A percentile compares a stretch with the other conserved stretches of the same genome.
Conservation (phyloP, 1,140 invertebrate genomes). For the Drosophila bifasciata region DNA sequence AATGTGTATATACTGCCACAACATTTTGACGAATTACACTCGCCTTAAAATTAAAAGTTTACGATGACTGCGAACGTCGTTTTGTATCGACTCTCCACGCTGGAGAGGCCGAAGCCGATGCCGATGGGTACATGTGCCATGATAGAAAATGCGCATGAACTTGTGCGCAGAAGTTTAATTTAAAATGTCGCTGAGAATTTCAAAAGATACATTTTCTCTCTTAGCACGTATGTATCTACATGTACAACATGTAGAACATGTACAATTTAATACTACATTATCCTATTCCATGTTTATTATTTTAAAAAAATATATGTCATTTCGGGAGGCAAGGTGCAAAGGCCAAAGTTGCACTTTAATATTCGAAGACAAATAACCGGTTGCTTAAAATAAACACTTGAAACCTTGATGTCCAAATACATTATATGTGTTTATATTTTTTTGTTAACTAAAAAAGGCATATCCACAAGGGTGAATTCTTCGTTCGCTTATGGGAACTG, state of each 20-base stretch:
- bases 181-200: neutral
- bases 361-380: too few relatives aligned
- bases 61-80: conserved; percentile 12
- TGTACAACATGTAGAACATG: neutral
- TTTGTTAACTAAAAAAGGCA: too few relatives aligned
- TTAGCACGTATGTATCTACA: neutral
- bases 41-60: conserved; percentile 58
- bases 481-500: conserved; percentile 20
- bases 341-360: too few relatives aligned
- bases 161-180: conserved; percentile 18
- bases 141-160: conserved; percentile 25
- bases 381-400: too few relatives aligned
- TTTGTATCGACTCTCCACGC: neutral
- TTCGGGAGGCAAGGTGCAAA: too few relatives aligned
- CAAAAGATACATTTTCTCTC: neutral
- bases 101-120: conserved; percentile 11
- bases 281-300: neutral
- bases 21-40: conserved; percentile 70
- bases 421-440: too few relatives aligned
- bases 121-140: neutral
- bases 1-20: conserved; percentile 60
- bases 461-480: conserved; percentile 2
- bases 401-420: too few relatives aligned
- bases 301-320: too few relatives aligned
- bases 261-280: neutral